Percentiles rank a stretch among this genome's conserved stretches.
phyloP scores from a whole-genome alignment of 2,113 vertebrate species.

The Pachypanchax playfairii region DNA sequence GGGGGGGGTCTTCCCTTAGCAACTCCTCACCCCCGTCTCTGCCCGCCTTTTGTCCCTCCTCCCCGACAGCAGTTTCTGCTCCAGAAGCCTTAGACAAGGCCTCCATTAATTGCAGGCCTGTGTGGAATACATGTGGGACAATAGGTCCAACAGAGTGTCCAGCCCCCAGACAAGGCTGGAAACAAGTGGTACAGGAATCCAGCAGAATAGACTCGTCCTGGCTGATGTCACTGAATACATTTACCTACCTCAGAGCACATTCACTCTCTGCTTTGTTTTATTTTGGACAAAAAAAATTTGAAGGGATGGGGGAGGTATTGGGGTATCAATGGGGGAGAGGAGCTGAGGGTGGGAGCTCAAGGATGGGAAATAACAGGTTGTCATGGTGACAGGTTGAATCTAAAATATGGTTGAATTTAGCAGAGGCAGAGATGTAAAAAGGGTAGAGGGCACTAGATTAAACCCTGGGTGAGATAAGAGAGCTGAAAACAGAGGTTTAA shows the following conservation, averaged over 20 bases:
- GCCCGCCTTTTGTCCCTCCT: slow-evolving; percentile 86
- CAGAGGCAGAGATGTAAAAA: slow-evolving; percentile 68
- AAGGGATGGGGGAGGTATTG: slow-evolving; percentile 66
- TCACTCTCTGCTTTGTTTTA: slow-evolving; percentile 84
- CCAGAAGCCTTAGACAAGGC: slow-evolving; percentile 90
- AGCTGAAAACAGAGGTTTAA: slow-evolving; percentile 72
- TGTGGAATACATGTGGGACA: slow-evolving; percentile 87
- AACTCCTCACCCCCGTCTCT: slow-evolving; percentile 81
- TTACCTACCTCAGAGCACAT: slow-evolving; percentile 97
- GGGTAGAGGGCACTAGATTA: slow-evolving; percentile 62
- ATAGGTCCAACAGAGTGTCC: slow-evolving; percentile 88
- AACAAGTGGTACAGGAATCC: slow-evolving; percentile 93
- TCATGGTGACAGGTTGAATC: slow-evolving; percentile 80
- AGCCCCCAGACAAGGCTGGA: slow-evolving; percentile 93
- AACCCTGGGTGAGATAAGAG: slow-evolving; percentile 68
- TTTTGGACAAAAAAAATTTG: slow-evolving; percentile 75
- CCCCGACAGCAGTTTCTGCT: slow-evolving; percentile 88
- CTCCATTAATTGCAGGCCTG: slow-evolving; percentile 92
- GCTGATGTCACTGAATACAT: slow-evolving; percentile 97
- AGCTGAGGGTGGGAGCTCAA: slow-evolving; percentile 47
- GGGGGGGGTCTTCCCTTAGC: slow-evolving; percentile 81
- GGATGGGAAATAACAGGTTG: slow-evolving; percentile 81
- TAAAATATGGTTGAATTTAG: slow-evolving; percentile 80
- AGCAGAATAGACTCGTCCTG: slow-evolving; percentile 92
- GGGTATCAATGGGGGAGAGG: slow-evolving; percentile 71